Evolutionary conservation across 2,113 vertebrate genomes (phyloP), one percentile per base, ranked within the genome.

Genomic region (Leptocoma aspasia): DNA sequence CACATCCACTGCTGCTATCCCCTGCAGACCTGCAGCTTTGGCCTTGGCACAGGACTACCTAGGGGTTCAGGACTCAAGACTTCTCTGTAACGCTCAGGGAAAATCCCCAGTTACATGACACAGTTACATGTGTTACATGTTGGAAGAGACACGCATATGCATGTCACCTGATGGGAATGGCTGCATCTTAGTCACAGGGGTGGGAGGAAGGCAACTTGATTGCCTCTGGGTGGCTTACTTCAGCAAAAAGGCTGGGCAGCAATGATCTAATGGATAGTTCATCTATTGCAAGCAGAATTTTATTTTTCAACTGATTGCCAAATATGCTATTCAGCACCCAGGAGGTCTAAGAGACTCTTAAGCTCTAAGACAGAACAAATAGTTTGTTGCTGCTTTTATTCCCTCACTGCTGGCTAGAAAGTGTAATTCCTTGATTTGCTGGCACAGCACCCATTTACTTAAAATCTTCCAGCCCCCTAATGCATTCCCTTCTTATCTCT

Each of bases 231-330:
- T 31, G 33, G 37, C 33, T 94, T 76, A n/a, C 63, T 83, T 86
- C 52, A 89, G 68, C 10, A 33, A 63, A 90, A 82, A 73, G 71
- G 42, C 64, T 47, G 76, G 56, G 72, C 60, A 94, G 82, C 68
- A 86, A 50, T 86, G 94, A 96, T 47, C 76, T 69, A 83, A 94
- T 42, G 59, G 94, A 54, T 86, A 88, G 80, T 95, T 91, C 50
- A 87, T 82, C 81, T 88, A 76, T 57, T 86, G 80, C 78, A 92
- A 93, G 86, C 41, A 76, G 31, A 93, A 89, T 65, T 96, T 90
- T 2, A 70, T 92, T 90, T 96, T 89, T 52, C 60, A 90, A 18
- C 61, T 84, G 52, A 81, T 73, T 92, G 72, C 69, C 72, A 91
- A 93, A 31, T 79, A 91, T 63, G 70, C 61, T 91, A 15, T 86